Conservation (phyloP, 2,113 vertebrate genomes). For the Microtus ochrogaster region DNA sequence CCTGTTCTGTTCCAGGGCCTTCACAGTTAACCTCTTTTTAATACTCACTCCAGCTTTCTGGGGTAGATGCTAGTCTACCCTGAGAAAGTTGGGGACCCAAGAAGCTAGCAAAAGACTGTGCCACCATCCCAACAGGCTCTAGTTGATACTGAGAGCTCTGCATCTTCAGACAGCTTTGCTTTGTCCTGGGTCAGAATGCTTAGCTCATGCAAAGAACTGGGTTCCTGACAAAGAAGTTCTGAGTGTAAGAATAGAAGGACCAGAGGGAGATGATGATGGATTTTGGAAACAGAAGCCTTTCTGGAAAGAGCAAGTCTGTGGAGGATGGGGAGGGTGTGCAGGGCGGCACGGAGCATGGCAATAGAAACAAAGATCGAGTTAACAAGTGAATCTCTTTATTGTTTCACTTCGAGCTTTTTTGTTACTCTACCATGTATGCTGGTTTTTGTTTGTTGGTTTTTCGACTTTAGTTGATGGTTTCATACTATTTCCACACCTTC, state of each 20-base stretch:
- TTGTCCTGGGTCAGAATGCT: background rate
- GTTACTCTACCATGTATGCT: background rate
- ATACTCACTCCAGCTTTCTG: background rate
- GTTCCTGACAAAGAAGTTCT: background rate
- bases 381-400: background rate
- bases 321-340: background rate
- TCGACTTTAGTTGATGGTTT: background rate
- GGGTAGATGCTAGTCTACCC: background rate
- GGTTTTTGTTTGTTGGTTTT: background rate
- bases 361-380: background rate
- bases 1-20: background rate
- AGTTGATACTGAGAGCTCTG: background rate
- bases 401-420: background rate
- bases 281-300: background rate
- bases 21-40: background rate
- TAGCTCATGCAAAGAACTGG: background rate
- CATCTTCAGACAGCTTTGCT: background rate
- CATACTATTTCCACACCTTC: background rate
- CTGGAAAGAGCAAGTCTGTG: background rate
- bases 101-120: background rate
- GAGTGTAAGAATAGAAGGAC: background rate
- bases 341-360: background rate
- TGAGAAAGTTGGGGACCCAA: slow-evolving; percentile 10
- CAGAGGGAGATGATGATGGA: background rate
- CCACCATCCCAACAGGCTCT: background rate